Conservation (phyloP, 2,113 vertebrate genomes). For the Salvator merianae region DNA sequence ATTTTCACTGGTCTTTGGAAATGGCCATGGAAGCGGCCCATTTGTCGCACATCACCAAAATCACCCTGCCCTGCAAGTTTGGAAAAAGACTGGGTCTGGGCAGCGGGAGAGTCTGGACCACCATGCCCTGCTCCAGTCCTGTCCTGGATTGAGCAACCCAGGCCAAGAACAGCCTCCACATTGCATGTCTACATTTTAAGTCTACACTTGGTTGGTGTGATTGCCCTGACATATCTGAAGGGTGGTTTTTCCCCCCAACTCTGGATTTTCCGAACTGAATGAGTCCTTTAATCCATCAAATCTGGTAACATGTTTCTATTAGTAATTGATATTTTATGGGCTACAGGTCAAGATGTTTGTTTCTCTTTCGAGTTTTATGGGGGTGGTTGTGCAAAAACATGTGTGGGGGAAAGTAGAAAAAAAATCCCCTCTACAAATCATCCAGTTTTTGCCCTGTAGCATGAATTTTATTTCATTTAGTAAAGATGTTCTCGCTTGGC, state of each 20-base stretch:
- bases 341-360: neutral
- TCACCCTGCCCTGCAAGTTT: too few relatives aligned
- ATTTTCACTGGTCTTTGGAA: too few relatives aligned
- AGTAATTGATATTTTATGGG: conserved; percentile 15
- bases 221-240: neutral
- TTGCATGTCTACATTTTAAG: too few relatives aligned
- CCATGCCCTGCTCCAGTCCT: too few relatives aligned
- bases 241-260: neutral
- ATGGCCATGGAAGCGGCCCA: too few relatives aligned
- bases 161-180: too few relatives aligned
- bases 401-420: neutral
- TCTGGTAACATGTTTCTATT: neutral
- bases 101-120: too few relatives aligned
- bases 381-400: neutral
- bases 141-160: too few relatives aligned
- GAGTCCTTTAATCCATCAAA: neutral
- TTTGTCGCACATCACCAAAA: too few relatives aligned
- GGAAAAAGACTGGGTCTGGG: too few relatives aligned
- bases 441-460: neutral
- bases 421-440: neutral
- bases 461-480: neutral
- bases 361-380: neutral
- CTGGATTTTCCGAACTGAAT: neutral
- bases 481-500: neutral
- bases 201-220: neutral